phyloP scores from a whole-genome alignment of 2,113 vertebrate genomes.

The Xiphias gladius region DNA sequence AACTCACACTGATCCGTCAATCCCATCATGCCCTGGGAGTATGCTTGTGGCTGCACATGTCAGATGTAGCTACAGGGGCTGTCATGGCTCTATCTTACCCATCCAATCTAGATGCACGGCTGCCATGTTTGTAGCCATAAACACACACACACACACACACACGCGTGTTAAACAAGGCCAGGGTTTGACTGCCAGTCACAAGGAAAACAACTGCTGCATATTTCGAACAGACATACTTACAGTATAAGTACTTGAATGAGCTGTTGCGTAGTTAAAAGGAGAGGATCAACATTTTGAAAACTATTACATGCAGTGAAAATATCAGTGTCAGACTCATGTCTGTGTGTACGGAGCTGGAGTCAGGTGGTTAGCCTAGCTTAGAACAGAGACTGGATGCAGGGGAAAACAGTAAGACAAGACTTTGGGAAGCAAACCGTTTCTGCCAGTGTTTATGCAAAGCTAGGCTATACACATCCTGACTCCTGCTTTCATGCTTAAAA shows the following conservation, averaged over 20 bases:
- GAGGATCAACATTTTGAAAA: neutral
- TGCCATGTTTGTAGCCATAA: neutral
- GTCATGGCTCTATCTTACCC: constrained; percentile 69
- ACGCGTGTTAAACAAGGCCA: constrained; percentile 10
- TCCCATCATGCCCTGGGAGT: constrained; percentile 67
- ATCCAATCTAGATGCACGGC: constrained; percentile 28
- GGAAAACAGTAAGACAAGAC: no score
- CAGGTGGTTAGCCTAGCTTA: neutral
- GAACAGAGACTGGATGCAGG: neutral
- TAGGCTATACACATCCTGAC: neutral
- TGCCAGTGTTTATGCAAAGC: neutral
- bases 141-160: constrained; percentile 28
- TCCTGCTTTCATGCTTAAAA: neutral
- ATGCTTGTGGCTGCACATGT: constrained; percentile 68
- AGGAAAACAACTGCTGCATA: neutral
- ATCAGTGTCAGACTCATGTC: neutral
- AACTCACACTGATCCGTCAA: constrained; percentile 73
- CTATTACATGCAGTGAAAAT: neutral
- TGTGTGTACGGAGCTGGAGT: neutral
- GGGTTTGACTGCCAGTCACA: constrained; percentile 1
- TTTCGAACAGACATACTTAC: neutral
- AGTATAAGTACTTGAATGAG: neutral
- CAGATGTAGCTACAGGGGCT: constrained; percentile 69
- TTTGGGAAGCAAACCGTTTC: neutral
- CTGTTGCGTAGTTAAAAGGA: neutral